Evolutionary conservation across 1,140 invertebrate species (phyloP), one percentile per base, ranked within the genome.

Genomic region (Ceratitis capitata): DNA sequence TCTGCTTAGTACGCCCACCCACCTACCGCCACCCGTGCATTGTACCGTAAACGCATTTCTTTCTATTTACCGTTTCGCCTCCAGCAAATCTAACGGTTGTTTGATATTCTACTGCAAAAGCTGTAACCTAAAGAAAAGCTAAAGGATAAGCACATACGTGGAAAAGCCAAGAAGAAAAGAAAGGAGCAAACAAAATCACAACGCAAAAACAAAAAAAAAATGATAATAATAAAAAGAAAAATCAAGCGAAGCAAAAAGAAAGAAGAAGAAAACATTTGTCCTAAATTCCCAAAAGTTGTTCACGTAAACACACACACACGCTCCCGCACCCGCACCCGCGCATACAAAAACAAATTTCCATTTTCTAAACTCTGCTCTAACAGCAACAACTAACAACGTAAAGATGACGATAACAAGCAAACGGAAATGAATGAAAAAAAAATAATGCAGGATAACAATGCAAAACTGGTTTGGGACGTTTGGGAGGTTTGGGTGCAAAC

Each of bases 371-470:
- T 42, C 32, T 26, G 5, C n/a, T 26, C n/a, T n/a, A 47, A 78
- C 42, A 78, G n/a, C 39, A 78, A 64, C 32, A 47, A n/a, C 19
- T 45, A 78, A 78, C 32, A 32, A 32, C 42, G 45, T 39, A 85
- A 69, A 69, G 56, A 42, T 69, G 84, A 35, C 64, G 49, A 61
- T 19, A 61, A 53, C 74, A 86, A 85, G 51, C 61, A 85, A 84
- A 42, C 84, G 85, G 83, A 82, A 83, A 86, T 84, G 84, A 58
- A 87, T 23, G 84, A 39, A 85, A 82, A 82, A 85, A 39, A 86
- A 82, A 78, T 84, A 78, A 53, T 39, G 84, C 84, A 84, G 69
- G 39, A 74, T 83, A 83, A 86, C 86, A 85, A n/a, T 45, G 23
- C 35, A 84, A 12, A 45, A 86, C 51, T 42, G 74, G n/a, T 6